A percentile compares a stretch with the other conserved stretches of the same genome.
phyloP scores from a whole-genome alignment of 2,113 vertebrate genomes.

The Menidia beryllina region DNA sequence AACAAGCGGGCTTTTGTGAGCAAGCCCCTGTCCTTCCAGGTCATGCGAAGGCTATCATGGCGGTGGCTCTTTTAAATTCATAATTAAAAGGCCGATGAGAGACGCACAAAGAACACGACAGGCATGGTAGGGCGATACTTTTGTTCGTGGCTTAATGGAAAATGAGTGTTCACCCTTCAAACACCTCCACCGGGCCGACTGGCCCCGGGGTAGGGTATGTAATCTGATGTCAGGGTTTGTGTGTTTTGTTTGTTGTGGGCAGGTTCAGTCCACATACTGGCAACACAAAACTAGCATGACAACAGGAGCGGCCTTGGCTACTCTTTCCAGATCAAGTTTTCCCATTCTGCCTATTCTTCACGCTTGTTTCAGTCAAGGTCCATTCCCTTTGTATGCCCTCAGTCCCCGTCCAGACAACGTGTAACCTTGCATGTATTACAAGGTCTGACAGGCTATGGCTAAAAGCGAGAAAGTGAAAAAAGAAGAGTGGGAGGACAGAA shows the following conservation, averaged over 20 bases:
- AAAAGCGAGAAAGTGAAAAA: conserved; percentile 43
- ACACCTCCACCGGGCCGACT: conserved; percentile 41
- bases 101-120: conserved; percentile 41
- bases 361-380: conserved; percentile 74
- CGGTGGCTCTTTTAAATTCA: conserved; percentile 53
- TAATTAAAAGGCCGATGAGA: conserved; percentile 32
- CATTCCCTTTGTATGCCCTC: conserved; percentile 66
- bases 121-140: conserved; percentile 18
- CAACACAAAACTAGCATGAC: conserved; percentile 57
- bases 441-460: conserved; percentile 61
- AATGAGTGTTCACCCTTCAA: conserved; percentile 26
- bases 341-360: conserved; percentile 63
- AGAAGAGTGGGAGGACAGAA: conserved; percentile 40
- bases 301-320: conserved; percentile 55
- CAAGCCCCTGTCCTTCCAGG: conserved; percentile 53
- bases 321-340: conserved; percentile 42
- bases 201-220: conserved; percentile 43
- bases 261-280: conserved; percentile 27
- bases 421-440: conserved; percentile 73
- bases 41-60: conserved; percentile 38
- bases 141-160: conserved; percentile 13
- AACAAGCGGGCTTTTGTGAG: conserved; percentile 39
- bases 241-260: conserved; percentile 55
- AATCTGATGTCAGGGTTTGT: conserved; percentile 51
- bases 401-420: conserved; percentile 66